A percentile compares a stretch with the other conserved stretches of the same genome.
Conservation (phyloP, 2,888 invertebrate genomes). For the Bruchidius siliquastri region DNA sequence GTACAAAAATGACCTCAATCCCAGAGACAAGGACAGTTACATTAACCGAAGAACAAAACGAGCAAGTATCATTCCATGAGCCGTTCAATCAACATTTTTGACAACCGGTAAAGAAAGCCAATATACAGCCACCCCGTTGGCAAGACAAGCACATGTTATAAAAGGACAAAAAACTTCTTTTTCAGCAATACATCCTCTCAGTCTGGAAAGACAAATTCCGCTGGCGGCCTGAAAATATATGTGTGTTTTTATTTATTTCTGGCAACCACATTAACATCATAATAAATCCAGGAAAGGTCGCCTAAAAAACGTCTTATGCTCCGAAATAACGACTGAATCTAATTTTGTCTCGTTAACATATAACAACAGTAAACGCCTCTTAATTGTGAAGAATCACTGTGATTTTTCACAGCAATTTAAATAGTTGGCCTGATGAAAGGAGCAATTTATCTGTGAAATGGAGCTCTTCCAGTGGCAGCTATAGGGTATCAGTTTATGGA, state of each 20-base stretch:
- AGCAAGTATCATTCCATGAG: too few species aligned
- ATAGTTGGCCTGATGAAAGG: slow-evolving; percentile 35
- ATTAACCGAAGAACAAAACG: too few species aligned
- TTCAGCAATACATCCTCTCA: background rate
- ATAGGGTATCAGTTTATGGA: background rate
- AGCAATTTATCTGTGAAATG: slow-evolving; percentile 32
- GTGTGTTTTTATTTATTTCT: slow-evolving; percentile 5
- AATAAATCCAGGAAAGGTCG: slow-evolving; percentile 10
- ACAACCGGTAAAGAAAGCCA: too few species aligned
- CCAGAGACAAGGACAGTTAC: too few species aligned
- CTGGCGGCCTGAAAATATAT: background rate
- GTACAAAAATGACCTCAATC: too few species aligned
- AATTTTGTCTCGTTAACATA: slow-evolving; percentile 34
- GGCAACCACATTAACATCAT: slow-evolving; percentile 11
- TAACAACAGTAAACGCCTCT: slow-evolving; percentile 34
- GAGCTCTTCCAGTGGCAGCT: slow-evolving; percentile 6
- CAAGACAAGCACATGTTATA: background rate
- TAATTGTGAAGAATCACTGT: slow-evolving; percentile 42
- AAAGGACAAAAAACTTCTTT: background rate
- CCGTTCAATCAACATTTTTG: too few species aligned
- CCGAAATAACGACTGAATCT: slow-evolving; percentile 28
- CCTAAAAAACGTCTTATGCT: slow-evolving; percentile 6
- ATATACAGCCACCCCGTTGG: too few species aligned
- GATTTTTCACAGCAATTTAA: slow-evolving; percentile 41
- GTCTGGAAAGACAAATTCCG: background rate